phyloP scores from a whole-genome alignment of 2,888 invertebrate genomes.

The Cataglyphis cursor region DNA sequence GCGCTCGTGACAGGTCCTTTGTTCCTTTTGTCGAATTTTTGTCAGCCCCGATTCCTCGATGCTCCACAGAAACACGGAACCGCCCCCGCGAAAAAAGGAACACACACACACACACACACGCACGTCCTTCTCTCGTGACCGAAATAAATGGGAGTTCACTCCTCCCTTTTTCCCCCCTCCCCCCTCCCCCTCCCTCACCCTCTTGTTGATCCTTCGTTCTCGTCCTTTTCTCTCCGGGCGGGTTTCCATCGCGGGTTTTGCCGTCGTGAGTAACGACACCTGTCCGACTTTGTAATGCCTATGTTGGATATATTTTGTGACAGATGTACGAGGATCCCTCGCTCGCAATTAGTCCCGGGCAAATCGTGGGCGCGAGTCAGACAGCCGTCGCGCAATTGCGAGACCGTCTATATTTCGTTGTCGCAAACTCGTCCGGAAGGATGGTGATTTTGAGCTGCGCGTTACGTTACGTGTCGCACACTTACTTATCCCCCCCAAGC shows the following conservation, averaged over 20 bases:
- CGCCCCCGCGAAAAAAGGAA: conserved; percentile 12
- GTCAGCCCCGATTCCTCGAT: conserved; percentile 23
- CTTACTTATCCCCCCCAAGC: neutral
- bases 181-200: neutral
- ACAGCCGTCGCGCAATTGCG: conserved; percentile 23
- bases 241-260: conserved; percentile 53
- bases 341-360: conserved; percentile 46
- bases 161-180: conserved; percentile 42
- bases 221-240: conserved; percentile 62
- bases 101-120: conserved; percentile 1
- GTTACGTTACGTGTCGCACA: neutral
- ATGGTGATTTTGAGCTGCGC: conserved; percentile 14
- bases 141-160: conserved; percentile 64
- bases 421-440: conserved; percentile 1
- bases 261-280: conserved; percentile 69
- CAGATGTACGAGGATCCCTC: conserved; percentile 52
- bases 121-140: conserved; percentile 33
- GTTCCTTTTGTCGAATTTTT: conserved; percentile 39
- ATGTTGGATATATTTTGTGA: conserved; percentile 52
- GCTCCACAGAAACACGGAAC: conserved; percentile 24
- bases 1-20: conserved; percentile 26
- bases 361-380: conserved; percentile 33
- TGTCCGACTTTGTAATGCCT: conserved; percentile 60
- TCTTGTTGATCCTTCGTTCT: conserved; percentile 37
- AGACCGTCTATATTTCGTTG: conserved; percentile 16